phyloP scores from a whole-genome alignment of 2,797 vertebrate genomes.

The Potorous gilbertii region DNA sequence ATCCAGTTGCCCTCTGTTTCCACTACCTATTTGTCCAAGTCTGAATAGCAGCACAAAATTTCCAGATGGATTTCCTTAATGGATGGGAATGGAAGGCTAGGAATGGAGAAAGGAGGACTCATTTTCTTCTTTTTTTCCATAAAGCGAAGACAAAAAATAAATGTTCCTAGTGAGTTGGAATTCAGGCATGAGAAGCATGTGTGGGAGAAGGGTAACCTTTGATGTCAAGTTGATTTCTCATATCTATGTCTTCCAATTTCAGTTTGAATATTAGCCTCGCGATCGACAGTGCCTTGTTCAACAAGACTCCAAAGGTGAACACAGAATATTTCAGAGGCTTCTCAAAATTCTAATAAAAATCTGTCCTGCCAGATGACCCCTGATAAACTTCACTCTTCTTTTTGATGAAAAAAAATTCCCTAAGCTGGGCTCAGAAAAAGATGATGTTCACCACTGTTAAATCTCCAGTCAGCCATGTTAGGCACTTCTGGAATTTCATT shows the following conservation, averaged over 20 bases:
- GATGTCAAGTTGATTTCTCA: constrained; percentile 68
- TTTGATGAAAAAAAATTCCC: constrained; percentile 34
- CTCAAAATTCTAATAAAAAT: constrained; percentile 76
- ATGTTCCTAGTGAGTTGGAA: constrained; percentile 55
- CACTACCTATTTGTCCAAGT: constrained; percentile 27
- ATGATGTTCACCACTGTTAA: constrained; percentile 54
- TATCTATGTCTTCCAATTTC: constrained; percentile 63
- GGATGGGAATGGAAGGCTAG: background rate
- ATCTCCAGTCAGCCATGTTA: constrained; percentile 52
- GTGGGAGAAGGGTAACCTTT: constrained; percentile 59
- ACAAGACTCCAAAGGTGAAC: constrained; percentile 67
- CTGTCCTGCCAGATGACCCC: constrained; percentile 67
- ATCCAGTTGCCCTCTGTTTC: background rate
- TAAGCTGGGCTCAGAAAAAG: constrained; percentile 53
- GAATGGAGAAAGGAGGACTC: background rate
- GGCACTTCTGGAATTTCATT: constrained; percentile 56
- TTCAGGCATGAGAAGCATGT: constrained; percentile 19
- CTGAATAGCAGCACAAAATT: background rate
- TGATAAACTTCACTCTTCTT: constrained; percentile 66
- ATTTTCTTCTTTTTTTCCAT: constrained; percentile 10
- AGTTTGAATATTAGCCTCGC: constrained; percentile 70
- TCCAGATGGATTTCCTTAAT: constrained; percentile 24
- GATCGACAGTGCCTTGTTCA: constrained; percentile 51
- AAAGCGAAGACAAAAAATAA: constrained; percentile 61
- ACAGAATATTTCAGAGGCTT: constrained; percentile 71